Evolutionary conservation across 2,888 invertebrate species (phyloP), one percentile per base, ranked within the genome.

Genomic region (Acheta domesticus): DNA sequence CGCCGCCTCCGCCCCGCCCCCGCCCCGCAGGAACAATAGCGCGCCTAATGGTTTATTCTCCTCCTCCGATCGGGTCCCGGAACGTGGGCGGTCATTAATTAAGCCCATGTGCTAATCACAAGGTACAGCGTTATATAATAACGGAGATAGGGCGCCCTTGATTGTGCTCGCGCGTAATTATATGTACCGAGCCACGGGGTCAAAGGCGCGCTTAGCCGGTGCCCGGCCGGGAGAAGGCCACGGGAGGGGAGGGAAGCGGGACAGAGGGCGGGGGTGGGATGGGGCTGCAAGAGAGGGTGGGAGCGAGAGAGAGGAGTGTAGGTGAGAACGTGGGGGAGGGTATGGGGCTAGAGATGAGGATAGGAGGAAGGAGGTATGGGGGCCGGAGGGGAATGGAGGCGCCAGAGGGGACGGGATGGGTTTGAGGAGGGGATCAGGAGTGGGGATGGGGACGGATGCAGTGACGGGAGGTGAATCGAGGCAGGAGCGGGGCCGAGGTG

Each of bases 71-170:
- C 62, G 62, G 62, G n/a, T 3, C 14, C 62, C 62, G 62, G 62
- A 62, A 62, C 62, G 76, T 79, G 79, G 79, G 76, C 76, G 79
- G 79, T 76, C 76, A 48, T 74, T 79, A 79, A 79, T 79, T 79
- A 79, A 74, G 20, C 77, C 21, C 77, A 79, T 79, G 79, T 77
- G 77, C 79, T 79, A 79, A 79, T 79, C 79, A 77, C 49, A 76
- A 74, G 77, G 77, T 77, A 74, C 77, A 36, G 75, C 76, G 21
- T 76, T 76, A 76, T 76, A 76, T 76, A 76, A 76, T 76, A 76
- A 76, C 48, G 76, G 76, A 76, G 76, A 76, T 76, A 76, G 76
- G 76, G 12, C 48, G 76, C 76, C 76, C 76, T 48, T 76, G 76
- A 76, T 76, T 76, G 76, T 76, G 48, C 76, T 76, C 21, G 19